Evolutionary conservation across 2,888 invertebrate species (phyloP).

Genomic region (Caenorhabditis macrosperma): DNA sequence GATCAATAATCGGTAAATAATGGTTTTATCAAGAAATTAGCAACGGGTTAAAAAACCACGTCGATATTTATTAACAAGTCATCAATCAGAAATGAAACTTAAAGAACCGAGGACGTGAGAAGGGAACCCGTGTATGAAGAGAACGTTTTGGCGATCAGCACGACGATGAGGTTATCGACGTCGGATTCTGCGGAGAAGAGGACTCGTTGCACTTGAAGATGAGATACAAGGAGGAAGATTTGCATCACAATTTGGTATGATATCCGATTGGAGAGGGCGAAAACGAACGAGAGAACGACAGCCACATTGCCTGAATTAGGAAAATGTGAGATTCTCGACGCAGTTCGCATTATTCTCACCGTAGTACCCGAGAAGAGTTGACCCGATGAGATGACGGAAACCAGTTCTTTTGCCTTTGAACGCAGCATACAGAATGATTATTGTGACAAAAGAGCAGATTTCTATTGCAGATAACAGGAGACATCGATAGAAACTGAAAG

Average conservation of each 20-base stretch:
- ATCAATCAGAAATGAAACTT: not conserved
- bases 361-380: conserved; percentile 72
- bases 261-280: conserved; percentile 69
- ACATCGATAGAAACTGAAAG: conserved; percentile 65
- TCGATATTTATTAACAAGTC: not conserved
- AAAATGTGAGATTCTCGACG: not conserved
- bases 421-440: conserved; percentile 42
- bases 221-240: conserved; percentile 79
- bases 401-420: not conserved
- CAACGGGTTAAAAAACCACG: not conserved
- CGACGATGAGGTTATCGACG: conserved; percentile 20
- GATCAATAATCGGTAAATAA: too few relatives aligned
- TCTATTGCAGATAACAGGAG: conserved; percentile 53
- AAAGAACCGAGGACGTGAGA: conserved; percentile 15
- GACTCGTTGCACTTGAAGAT: conserved; percentile 76
- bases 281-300: conserved; percentile 76
- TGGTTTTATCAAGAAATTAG: not conserved
- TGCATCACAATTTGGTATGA: conserved; percentile 71
- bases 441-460: conserved; percentile 48
- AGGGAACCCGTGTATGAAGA: conserved; percentile 20
- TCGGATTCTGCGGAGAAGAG: conserved; percentile 19
- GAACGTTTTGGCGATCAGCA: conserved; percentile 18
- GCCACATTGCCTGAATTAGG: conserved; percentile 73
- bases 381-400: conserved; percentile 34
- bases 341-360: conserved; percentile 64